phyloP scores from a whole-genome alignment of 2,797 vertebrate genomes.

The Leptatherina wallacei region DNA sequence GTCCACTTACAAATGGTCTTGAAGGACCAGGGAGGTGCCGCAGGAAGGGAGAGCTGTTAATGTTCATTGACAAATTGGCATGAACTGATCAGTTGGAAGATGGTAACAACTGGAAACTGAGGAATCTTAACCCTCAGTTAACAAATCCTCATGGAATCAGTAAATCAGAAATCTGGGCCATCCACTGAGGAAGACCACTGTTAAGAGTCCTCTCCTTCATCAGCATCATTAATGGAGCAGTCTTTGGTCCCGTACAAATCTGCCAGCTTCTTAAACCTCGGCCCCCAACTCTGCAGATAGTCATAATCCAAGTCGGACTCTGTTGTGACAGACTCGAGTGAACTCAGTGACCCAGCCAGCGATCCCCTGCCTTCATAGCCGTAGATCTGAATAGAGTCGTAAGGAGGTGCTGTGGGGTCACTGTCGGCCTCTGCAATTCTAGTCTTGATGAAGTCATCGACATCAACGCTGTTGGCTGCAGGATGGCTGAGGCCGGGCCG shows the following conservation, averaged over 20 bases:
- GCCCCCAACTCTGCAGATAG: slow-evolving; percentile 99
- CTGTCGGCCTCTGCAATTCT: slow-evolving; percentile 94
- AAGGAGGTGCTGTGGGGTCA: slow-evolving; percentile 95
- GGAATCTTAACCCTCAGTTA: slow-evolving; percentile 47
- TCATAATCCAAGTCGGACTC: slow-evolving; percentile 99
- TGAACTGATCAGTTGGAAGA: slow-evolving; percentile 59
- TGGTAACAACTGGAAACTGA: slow-evolving; percentile 48
- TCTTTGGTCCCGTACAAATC: slow-evolving; percentile 99
- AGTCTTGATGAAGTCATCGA: slow-evolving; percentile 97
- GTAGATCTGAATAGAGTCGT: slow-evolving; percentile 99
- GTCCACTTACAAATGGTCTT: slow-evolving; percentile 60
- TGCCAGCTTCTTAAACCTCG: slow-evolving; percentile 97
- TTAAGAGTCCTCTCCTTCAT: slow-evolving; percentile 92
- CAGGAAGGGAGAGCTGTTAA: slow-evolving; percentile 46
- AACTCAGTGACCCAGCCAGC: slow-evolving; percentile 94
- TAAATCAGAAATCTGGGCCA: slow-evolving; percentile 58
- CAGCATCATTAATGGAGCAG: slow-evolving; percentile 83
- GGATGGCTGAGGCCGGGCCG: slow-evolving; percentile 87
- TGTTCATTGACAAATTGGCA: slow-evolving; percentile 49
- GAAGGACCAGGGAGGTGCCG: slow-evolving; percentile 46
- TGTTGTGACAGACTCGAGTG: slow-evolving; percentile 95
- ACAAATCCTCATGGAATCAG: slow-evolving; percentile 68
- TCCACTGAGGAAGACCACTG: slow-evolving; percentile 72
- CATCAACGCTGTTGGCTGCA: slow-evolving; percentile 91
- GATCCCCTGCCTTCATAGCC: slow-evolving; percentile 97